A percentile compares a stretch with the other conserved stretches of the same genome.
These are phyloP conservation scores for Pocillopora meandrina DNA, from an alignment of 92 coral and sea anemone genomes.

Conservation along the genomic window DNA sequence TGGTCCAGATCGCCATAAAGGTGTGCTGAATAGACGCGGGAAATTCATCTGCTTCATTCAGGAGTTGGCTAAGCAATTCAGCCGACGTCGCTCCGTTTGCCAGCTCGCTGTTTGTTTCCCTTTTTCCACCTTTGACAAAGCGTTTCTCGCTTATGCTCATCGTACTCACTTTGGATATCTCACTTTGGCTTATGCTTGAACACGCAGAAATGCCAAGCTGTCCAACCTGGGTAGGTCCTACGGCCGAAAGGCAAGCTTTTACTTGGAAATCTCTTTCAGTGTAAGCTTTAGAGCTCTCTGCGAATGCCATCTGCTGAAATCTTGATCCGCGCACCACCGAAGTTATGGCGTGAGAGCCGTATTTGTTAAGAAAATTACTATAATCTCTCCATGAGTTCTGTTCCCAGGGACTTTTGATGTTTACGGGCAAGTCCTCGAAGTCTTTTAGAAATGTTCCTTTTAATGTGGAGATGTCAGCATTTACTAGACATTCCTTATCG, in stretches of 20 bases:
- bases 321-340: conserved; percentile 18
- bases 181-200: conserved; percentile 21
- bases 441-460: background rate
- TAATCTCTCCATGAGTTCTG: conserved; percentile 29
- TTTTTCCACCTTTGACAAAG: conserved; percentile 35
- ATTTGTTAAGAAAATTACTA: conserved; percentile 9
- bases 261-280: conserved; percentile 18
- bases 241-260: conserved; percentile 38
- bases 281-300: background rate
- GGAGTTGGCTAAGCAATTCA: conserved; percentile 31
- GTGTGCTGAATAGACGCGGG: conserved; percentile 28
- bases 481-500: conserved; percentile 7
- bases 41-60: conserved; percentile 19
- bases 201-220: conserved; percentile 24
- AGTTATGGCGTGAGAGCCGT: conserved; percentile 42
- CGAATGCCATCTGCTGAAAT: conserved; percentile 32
- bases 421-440: conserved; percentile 3
- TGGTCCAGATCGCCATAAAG: conserved; percentile 46
- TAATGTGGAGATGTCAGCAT: background rate
- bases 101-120: conserved; percentile 39
- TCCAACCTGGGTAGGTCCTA: background rate
- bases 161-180: background rate
- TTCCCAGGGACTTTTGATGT: conserved; percentile 5
- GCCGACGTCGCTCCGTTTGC: conserved; percentile 13
- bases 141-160: conserved; percentile 16